phyloP scores from a whole-genome alignment of 2,888 invertebrate species.

The Acanthopleura granulata region DNA sequence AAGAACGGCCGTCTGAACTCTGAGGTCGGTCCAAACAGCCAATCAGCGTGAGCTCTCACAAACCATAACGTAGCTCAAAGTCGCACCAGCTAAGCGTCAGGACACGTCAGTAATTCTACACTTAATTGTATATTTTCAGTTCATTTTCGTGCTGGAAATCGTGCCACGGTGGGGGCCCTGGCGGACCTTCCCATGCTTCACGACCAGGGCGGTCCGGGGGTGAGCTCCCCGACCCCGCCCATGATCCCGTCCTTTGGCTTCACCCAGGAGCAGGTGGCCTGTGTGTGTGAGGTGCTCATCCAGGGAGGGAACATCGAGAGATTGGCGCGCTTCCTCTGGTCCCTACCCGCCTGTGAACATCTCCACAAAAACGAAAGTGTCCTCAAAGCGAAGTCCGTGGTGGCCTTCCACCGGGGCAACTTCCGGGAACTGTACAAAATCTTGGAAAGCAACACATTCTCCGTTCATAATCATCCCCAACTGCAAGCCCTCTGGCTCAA shows the following conservation, averaged over 20 bases:
- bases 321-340: slow-evolving; percentile 95
- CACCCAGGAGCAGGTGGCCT: slow-evolving; percentile 98
- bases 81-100: slow-evolving; percentile 27
- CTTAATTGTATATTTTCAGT: slow-evolving; percentile 20
- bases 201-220: slow-evolving; percentile 52
- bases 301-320: slow-evolving; percentile 97
- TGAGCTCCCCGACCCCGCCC: slow-evolving; percentile 57
- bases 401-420: slow-evolving; percentile 86
- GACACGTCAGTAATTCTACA: slow-evolving; percentile 8
- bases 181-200: slow-evolving; percentile 59
- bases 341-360: slow-evolving; percentile 95
- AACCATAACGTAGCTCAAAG: slow-evolving; percentile 36
- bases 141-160: slow-evolving; percentile 53
- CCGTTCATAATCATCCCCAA: slow-evolving; percentile 93
- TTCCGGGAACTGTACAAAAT: slow-evolving; percentile 97
- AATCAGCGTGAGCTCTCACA: slow-evolving; percentile 46
- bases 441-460: slow-evolving; percentile 94
- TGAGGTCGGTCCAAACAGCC: slow-evolving; percentile 52
- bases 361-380: slow-evolving; percentile 97
- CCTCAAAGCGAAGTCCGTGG: slow-evolving; percentile 97
- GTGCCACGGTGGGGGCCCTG: slow-evolving; percentile 51
- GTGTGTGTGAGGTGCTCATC: slow-evolving; percentile 97
- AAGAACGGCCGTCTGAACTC: slow-evolving; percentile 55
- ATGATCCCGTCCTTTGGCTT: slow-evolving; percentile 77
- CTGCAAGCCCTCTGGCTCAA: slow-evolving; percentile 95